phyloP scores from a whole-genome alignment of 2,888 invertebrate species.

The Operophtera brumata region DNA sequence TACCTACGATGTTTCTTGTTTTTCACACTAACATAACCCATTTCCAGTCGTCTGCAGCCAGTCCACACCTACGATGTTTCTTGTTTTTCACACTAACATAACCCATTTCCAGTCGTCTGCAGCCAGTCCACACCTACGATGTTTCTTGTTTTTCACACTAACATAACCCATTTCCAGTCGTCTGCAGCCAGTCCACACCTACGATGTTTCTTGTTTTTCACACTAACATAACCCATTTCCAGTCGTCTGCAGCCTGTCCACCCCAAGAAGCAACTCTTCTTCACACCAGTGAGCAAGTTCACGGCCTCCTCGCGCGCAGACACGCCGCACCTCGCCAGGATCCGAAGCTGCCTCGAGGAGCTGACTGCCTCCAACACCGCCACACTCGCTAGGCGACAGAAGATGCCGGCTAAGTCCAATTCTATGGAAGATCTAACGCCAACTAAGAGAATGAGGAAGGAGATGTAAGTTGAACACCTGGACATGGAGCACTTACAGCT shows the following conservation, averaged over 20 bases:
- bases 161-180: slow-evolving; percentile 41
- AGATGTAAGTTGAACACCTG: slow-evolving; percentile 39
- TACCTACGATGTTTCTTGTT: too few relatives aligned
- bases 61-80: too few relatives aligned
- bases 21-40: too few relatives aligned
- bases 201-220: neutral
- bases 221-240: neutral
- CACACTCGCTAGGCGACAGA: slow-evolving; percentile 38
- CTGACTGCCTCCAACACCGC: slow-evolving; percentile 39
- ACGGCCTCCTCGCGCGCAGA: slow-evolving; percentile 49
- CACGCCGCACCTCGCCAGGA: slow-evolving; percentile 54
- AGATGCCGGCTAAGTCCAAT: slow-evolving; percentile 58
- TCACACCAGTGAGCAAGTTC: slow-evolving; percentile 70
- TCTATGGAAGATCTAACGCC: slow-evolving; percentile 76
- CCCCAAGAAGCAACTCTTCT: slow-evolving; percentile 68
- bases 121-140: slow-evolving; percentile 57
- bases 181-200: slow-evolving; percentile 59
- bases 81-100: too few relatives aligned
- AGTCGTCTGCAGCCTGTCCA: slow-evolving; percentile 63
- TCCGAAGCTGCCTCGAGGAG: slow-evolving; percentile 63
- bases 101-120: slow-evolving; percentile 48
- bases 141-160: too few relatives aligned
- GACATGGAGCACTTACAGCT: too few relatives aligned
- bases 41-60: slow-evolving; percentile 56
- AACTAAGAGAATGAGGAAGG: slow-evolving; percentile 50